phyloP scores from a whole-genome alignment of 2,797 vertebrate genomes.

The Muscicapa striata region DNA sequence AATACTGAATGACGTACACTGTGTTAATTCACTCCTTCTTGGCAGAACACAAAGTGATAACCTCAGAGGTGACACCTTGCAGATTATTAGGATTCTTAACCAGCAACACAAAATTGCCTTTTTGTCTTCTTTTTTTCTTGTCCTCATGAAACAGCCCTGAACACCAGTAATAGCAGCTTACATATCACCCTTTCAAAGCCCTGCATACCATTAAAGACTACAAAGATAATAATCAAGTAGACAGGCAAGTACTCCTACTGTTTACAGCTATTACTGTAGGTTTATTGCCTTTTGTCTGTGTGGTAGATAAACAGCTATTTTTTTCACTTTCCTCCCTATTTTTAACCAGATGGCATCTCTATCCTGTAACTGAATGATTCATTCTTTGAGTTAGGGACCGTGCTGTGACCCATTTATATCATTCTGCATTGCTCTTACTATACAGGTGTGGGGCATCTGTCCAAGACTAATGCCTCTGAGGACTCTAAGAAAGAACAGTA shows the following conservation, averaged over 20 bases:
- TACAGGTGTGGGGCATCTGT: neutral
- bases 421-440: neutral
- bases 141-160: neutral
- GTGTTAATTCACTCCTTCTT: neutral
- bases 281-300: neutral
- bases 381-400: neutral
- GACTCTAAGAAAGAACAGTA: neutral
- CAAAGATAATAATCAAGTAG: neutral
- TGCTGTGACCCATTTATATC: neutral
- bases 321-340: neutral
- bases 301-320: neutral
- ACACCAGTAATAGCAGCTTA: neutral
- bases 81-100: neutral
- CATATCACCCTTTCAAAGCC: neutral
- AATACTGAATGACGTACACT: neutral
- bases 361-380: neutral
- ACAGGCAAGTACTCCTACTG: neutral
- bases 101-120: neutral
- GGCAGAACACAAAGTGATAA: neutral
- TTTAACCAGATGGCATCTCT: neutral
- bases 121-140: neutral
- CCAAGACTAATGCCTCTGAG: neutral
- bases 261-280: neutral
- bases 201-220: neutral
- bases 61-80: neutral